These are phyloP conservation scores for Drosophila sulfurigaster DNA, from an alignment of 1,140 invertebrate species.

Conservation along the genomic window DNA sequence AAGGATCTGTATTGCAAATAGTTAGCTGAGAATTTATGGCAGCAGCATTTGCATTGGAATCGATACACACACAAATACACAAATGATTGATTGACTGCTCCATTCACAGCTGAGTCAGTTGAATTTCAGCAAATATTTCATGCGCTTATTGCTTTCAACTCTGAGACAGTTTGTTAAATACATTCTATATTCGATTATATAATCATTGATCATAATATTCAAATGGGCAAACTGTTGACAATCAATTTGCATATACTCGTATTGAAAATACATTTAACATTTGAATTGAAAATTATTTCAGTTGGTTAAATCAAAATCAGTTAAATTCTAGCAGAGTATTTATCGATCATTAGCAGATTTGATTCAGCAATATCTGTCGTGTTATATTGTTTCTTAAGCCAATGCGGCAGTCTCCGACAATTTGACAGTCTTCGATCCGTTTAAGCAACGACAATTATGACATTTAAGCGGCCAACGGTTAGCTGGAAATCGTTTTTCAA, in stretches of 20 bases:
- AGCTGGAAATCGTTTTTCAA: conserved; percentile 21
- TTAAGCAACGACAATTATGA: conserved; percentile 45
- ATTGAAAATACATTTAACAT: no score
- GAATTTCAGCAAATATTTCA: not conserved
- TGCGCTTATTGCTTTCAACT: not conserved
- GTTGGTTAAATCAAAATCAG: not conserved
- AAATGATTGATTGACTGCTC: conserved; percentile 17
- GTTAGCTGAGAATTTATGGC: conserved; percentile 2
- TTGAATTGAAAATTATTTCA: no score
- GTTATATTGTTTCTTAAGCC: conserved; percentile 6
- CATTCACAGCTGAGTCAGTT: conserved; percentile 8
- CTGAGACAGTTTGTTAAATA: no score
- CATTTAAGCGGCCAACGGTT: conserved; percentile 38
- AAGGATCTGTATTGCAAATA: not conserved
- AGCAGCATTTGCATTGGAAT: conserved; percentile 25
- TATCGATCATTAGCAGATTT: not conserved
- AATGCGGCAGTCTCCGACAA: conserved; percentile 26
- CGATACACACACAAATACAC: not conserved
- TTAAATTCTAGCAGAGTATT: not conserved
- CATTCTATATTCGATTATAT: not conserved
- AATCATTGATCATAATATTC: not conserved
- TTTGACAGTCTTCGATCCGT: conserved; percentile 18
- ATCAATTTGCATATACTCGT: no score
- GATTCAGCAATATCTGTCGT: not conserved
- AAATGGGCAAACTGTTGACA: no score